These are phyloP conservation scores for Bursaphelenchus okinawaensis DNA, from an alignment of 2,888 invertebrate species.

Conservation along the genomic window DNA sequence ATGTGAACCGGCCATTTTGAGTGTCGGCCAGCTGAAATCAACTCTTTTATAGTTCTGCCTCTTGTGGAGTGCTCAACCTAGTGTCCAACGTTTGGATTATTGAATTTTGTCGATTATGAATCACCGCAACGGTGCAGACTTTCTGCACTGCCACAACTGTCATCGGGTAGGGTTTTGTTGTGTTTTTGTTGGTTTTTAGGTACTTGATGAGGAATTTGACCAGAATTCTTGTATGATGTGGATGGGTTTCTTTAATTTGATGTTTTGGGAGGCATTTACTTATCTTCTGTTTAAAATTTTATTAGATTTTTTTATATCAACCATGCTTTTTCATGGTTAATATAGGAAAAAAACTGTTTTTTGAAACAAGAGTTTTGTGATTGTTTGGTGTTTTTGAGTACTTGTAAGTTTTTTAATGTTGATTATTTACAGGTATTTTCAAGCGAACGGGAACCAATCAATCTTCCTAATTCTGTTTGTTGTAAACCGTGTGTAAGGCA, in stretches of 20 bases:
- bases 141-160: neutral
- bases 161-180: neutral
- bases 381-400: too few relatives aligned
- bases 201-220: neutral
- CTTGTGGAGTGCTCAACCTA: neutral
- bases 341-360: too few relatives aligned
- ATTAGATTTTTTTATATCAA: too few relatives aligned
- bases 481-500: neutral
- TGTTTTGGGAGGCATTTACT: too few relatives aligned
- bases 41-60: neutral
- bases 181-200: too few relatives aligned
- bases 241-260: too few relatives aligned
- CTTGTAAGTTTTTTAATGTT: too few relatives aligned
- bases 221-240: neutral
- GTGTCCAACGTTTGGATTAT: neutral
- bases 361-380: too few relatives aligned
- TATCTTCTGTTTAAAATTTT: too few relatives aligned
- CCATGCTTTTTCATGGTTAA: too few relatives aligned
- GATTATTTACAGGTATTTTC: neutral
- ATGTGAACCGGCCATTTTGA: neutral
- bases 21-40: neutral
- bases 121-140: neutral
- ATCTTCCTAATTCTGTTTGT: neutral
- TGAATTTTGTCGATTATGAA: neutral
- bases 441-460: neutral